A percentile compares a stretch with the other conserved stretches of the same genome.
Conservation (phyloP, 2,888 invertebrate species). For the Spilosoma lubricipeda region DNA sequence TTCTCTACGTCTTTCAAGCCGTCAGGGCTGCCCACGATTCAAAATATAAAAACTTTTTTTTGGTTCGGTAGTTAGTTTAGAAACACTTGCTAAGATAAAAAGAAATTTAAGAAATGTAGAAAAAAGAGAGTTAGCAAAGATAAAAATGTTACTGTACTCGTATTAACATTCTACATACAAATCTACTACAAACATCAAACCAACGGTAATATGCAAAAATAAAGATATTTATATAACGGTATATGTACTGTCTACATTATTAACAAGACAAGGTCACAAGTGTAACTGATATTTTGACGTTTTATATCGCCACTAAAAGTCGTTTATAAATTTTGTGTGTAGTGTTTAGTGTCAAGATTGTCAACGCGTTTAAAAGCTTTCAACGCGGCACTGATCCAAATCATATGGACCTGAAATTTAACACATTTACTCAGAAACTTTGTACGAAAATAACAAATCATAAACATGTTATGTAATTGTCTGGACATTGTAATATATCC, state of each 20-base stretch:
- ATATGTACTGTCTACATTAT: background rate
- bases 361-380: constrained; percentile 25
- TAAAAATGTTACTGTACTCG: background rate
- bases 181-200: background rate
- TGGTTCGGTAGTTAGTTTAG: constrained; percentile 11
- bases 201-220: background rate
- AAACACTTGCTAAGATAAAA: background rate
- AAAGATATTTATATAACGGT: background rate
- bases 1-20: constrained; percentile 83
- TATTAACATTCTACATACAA: background rate
- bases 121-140: background rate
- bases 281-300: constrained; percentile 15
- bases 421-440: constrained; percentile 17
- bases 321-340: constrained; percentile 10
- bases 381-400: constrained; percentile 14
- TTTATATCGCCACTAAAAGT: constrained; percentile 19
- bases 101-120: background rate
- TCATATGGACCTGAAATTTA: constrained; percentile 22
- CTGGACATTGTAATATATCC: constrained; percentile 18
- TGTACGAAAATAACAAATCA: constrained; percentile 17
- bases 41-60: constrained; percentile 16
- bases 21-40: constrained; percentile 69
- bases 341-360: constrained; percentile 15
- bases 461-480: constrained; percentile 15
- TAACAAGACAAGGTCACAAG: background rate